Evolutionary conservation across 2,888 invertebrate genomes (phyloP).

Genomic region (Craniophora ligustri): DNA sequence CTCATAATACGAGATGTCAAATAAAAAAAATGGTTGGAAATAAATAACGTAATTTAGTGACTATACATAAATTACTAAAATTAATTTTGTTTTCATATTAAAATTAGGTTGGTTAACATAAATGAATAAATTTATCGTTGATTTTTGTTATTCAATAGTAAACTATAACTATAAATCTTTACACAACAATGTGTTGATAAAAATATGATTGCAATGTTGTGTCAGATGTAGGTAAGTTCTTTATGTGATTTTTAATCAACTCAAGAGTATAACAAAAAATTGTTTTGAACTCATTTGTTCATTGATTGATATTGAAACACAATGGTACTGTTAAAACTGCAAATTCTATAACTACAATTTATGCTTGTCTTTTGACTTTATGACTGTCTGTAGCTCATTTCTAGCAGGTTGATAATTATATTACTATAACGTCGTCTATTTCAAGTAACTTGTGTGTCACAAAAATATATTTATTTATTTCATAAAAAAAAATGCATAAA

Average conservation of each 20-base stretch:
- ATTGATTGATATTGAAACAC: slow-evolving; percentile 15
- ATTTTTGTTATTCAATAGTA: not conserved
- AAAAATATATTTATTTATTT: too few relatives aligned
- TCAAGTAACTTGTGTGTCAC: too few relatives aligned
- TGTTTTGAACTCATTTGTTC: not conserved
- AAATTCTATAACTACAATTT: too few relatives aligned
- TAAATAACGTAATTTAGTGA: not conserved
- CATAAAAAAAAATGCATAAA: too few relatives aligned
- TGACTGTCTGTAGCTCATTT: too few relatives aligned
- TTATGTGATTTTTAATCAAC: not conserved
- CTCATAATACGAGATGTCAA: too few relatives aligned
- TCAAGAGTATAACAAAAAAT: slow-evolving; percentile 16
- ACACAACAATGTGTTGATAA: slow-evolving; percentile 11
- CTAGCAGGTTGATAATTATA: too few relatives aligned
- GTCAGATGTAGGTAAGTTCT: not conserved
- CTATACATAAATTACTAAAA: not conserved
- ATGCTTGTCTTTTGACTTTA: too few relatives aligned
- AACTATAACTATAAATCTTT: not conserved
- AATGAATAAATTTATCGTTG: not conserved
- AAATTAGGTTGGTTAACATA: slow-evolving; percentile 17
- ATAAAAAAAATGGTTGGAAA: too few relatives aligned
- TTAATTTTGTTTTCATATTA: too few relatives aligned
- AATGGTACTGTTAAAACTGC: slow-evolving; percentile 11
- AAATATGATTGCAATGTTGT: slow-evolving; percentile 10
- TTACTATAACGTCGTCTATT: too few relatives aligned